Base-by-base conservation (phyloP, 2,113 vertebrate genomes). In the Podarcis muralis region DNA sequence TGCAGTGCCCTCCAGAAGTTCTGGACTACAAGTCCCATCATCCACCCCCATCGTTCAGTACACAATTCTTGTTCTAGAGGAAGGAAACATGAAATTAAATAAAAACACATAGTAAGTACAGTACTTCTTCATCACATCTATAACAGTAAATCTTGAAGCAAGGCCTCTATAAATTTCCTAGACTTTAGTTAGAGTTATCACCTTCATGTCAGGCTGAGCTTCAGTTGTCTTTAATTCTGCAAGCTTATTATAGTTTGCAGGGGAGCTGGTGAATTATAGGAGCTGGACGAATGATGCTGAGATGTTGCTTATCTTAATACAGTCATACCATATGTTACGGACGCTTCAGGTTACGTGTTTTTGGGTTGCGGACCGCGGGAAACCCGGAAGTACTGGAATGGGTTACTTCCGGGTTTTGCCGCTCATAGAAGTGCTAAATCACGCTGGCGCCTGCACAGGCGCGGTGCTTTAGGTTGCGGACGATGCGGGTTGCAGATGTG, bases 271-370 rank as follows among this genome's bases (percentile, higher is more conserved):
- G 86, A 82, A 90, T 94, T 93, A 95, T 92, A 90, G 71, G 91
- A 89, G 53, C 78, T 89, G 78, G 88, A 90, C 89, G 86, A 95
- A 95, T 77, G 84, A 91, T 87, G 90, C 92, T 86, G 83, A 92
- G 90, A 85, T 95, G 94, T 88, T 93, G 85, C 88, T 95, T 93
- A 91, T 90, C 90, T 94, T 95, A 92, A 94, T 90, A 43, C 40
- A 43, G 40, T 43, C 40, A 43, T 43, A 43, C 1, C 40, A 7
- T 6, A 43, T 7, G 40, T 43, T 43, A 43, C 6, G 1, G 6
- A 43, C 0, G 40, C 40, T 43, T 43, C 40, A 43, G 40, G 40
- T 43, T 43, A 43, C 40, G 1, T 43, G 40, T 43, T 43, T 43
- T 43, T 6, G 40, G 40, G 40, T 43, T 43, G 40, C 6, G 40